Percentiles rank a stretch among this genome's conserved stretches.
phyloP scores from a whole-genome alignment of 2,888 invertebrate genomes.

The Cylindroiulus punctatus region DNA sequence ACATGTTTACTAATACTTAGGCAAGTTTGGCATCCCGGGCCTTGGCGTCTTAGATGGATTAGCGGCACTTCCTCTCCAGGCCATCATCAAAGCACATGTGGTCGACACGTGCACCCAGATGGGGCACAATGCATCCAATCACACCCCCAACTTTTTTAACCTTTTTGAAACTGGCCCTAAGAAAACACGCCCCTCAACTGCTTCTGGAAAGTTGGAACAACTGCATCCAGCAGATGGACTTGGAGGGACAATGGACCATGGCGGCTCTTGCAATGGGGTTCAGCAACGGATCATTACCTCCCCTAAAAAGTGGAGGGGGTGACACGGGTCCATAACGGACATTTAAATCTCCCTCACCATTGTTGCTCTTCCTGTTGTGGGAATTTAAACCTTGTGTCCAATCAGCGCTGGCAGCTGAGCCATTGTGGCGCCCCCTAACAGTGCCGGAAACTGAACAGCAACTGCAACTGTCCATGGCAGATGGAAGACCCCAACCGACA shows the following conservation, averaged over 20 bases:
- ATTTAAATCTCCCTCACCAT: slow-evolving; percentile 39
- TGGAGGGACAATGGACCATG: background rate
- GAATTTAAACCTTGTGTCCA: background rate
- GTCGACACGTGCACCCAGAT: background rate
- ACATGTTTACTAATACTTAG: slow-evolving; percentile 8
- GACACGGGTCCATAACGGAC: slow-evolving; percentile 21
- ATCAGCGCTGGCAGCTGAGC: slow-evolving; percentile 30
- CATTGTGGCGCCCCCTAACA: background rate
- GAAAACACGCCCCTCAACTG: background rate
- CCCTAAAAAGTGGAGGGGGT: background rate
- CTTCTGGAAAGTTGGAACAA: background rate
- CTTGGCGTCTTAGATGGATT: background rate
- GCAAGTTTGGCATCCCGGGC: background rate
- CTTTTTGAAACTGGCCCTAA: slow-evolving; percentile 6
- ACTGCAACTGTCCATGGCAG: no score
- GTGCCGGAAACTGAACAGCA: background rate
- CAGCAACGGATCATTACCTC: background rate
- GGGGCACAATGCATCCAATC: slow-evolving; percentile 22
- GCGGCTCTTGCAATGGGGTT: background rate
- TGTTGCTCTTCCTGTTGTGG: slow-evolving; percentile 34
- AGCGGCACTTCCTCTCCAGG: background rate
- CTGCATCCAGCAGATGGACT: slow-evolving; percentile 36
- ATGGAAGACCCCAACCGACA: background rate
- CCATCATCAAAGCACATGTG: background rate
- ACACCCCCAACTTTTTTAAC: background rate